Conservation (phyloP, 1,140 invertebrate genomes). For the Holcopasites calliopsidis region DNA sequence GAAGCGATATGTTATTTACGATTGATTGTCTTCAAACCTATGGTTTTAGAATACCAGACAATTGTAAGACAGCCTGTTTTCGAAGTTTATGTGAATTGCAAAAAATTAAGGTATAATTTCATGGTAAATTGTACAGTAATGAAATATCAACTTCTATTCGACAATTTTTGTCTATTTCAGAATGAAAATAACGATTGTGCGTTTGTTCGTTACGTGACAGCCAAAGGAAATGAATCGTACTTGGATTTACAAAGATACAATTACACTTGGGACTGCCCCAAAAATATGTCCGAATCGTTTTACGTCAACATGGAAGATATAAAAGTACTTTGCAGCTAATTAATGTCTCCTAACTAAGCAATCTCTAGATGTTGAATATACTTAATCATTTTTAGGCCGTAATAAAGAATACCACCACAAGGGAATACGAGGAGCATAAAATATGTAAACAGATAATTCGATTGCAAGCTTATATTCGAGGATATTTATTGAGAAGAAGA, state of each 20-base stretch:
- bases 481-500: conserved; percentile 82
- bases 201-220: conserved; percentile 67
- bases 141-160: conserved; percentile 14
- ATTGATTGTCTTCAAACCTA: conserved; percentile 55
- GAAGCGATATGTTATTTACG: conserved; percentile 48
- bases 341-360: no score
- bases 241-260: conserved; percentile 70
- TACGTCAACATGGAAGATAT: conserved; percentile 71
- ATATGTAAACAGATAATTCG: conserved; percentile 71
- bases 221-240: conserved; percentile 68
- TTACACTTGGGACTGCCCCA: conserved; percentile 75
- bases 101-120: conserved; percentile 20
- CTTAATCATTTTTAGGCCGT: conserved; percentile 19
- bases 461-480: conserved; percentile 84
- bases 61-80: conserved; percentile 63
- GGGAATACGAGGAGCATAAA: conserved; percentile 72
- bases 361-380: background rate
- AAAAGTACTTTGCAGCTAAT: conserved; percentile 50
- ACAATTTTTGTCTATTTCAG: conserved; percentile 47
- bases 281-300: conserved; percentile 61
- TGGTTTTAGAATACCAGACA: conserved; percentile 54
- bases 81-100: background rate
- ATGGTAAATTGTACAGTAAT: conserved; percentile 3
- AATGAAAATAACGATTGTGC: conserved; percentile 61
- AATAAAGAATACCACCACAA: conserved; percentile 60